Percentiles rank a stretch among this genome's conserved stretches.
phyloP scores from a whole-genome alignment of 2,113 vertebrate species.

The Ornithorhynchus anatinus region DNA sequence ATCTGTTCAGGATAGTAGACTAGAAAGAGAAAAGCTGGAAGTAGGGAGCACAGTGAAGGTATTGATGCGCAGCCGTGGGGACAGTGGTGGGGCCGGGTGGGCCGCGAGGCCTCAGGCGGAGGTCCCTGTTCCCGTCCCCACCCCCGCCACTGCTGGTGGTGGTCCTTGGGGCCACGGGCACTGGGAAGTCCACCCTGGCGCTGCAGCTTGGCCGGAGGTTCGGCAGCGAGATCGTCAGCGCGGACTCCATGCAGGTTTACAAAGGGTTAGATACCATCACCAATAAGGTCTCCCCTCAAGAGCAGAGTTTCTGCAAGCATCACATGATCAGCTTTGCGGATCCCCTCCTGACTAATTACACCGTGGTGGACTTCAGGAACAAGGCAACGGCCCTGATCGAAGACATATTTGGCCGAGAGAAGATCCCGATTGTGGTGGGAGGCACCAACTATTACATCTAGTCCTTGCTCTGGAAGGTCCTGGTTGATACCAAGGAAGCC shows the following conservation, averaged over 20 bases:
- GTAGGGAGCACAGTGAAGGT: too few relatives aligned
- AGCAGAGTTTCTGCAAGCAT: slow-evolving; percentile 84
- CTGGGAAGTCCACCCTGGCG: slow-evolving; percentile 90
- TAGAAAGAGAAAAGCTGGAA: too few relatives aligned
- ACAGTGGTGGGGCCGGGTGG: too few relatives aligned
- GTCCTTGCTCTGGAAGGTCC: too few relatives aligned
- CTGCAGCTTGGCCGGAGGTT: slow-evolving; percentile 84
- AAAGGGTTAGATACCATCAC: slow-evolving; percentile 94
- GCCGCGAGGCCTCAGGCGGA: too few relatives aligned
- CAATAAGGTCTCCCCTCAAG: slow-evolving; percentile 88
- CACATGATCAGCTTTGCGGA: slow-evolving; percentile 98
- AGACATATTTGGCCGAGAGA: slow-evolving; percentile 84
- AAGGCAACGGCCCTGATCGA: slow-evolving; percentile 86
- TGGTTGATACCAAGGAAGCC: too few relatives aligned
- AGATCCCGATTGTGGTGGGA: slow-evolving; percentile 91
- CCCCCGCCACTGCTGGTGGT: too few relatives aligned
- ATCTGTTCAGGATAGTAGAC: too few relatives aligned
- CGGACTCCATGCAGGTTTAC: slow-evolving; percentile 98
- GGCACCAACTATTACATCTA: too few relatives aligned
- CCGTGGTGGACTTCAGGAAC: slow-evolving; percentile 94
- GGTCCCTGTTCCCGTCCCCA: too few relatives aligned
- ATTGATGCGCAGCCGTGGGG: too few relatives aligned
- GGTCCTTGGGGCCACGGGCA: slow-evolving; percentile 90
- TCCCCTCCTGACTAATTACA: slow-evolving; percentile 87
- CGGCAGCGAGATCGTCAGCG: slow-evolving; percentile 89